Conservation (phyloP, 2,797 vertebrate species). For the Myoxocephalus aenaeus region DNA sequence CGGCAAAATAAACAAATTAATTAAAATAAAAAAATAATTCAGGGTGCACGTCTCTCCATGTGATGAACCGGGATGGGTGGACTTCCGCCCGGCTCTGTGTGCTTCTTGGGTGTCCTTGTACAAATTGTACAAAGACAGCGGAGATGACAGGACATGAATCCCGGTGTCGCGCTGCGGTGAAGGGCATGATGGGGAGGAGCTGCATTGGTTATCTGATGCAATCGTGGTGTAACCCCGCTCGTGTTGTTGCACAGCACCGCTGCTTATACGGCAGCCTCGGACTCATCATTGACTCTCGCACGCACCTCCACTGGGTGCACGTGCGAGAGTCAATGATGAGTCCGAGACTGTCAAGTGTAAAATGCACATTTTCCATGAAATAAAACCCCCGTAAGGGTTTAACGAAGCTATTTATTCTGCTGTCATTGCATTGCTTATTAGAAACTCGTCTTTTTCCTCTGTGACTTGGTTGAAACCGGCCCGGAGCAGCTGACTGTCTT, state of each 20-base stretch:
- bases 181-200: background rate
- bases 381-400: background rate
- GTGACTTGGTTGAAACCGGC: background rate
- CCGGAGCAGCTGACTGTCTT: background rate
- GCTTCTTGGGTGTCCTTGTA: conserved; percentile 20
- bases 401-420: background rate
- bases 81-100: background rate
- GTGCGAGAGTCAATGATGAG: background rate
- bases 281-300: no score
- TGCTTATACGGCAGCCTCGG: background rate
- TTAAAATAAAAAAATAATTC: no score
- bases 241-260: background rate
- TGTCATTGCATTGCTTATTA: background rate
- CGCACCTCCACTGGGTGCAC: background rate
- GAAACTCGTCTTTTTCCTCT: background rate
- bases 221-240: conserved; percentile 40
- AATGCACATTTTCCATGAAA: background rate
- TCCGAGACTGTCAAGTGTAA: background rate
- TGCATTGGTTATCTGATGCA: conserved; percentile 56
- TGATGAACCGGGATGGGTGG: background rate
- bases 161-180: conserved; percentile 4
- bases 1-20: no score
- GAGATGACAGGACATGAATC: background rate
- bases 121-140: background rate
- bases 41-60: no score